Conservation (phyloP, 37 sponge, comb jelly and placozoan species). For the Geodia barretti region DNA sequence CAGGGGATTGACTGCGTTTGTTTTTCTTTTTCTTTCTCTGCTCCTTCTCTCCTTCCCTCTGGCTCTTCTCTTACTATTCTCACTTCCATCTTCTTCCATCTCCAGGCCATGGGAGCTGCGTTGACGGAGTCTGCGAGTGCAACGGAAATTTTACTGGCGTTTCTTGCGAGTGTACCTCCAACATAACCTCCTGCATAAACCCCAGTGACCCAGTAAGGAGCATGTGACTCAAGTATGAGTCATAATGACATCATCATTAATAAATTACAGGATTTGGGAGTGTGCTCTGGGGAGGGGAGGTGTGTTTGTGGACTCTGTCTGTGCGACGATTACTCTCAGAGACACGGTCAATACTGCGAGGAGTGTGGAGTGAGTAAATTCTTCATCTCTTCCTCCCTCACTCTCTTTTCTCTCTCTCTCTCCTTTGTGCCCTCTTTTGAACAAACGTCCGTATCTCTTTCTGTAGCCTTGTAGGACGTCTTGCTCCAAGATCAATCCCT, state of each 20-base stretch:
- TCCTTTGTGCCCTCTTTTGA: too few species aligned
- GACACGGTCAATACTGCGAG: constrained; percentile 50
- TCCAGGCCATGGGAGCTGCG: constrained; percentile 37
- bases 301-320: constrained; percentile 66
- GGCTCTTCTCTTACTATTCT: too few species aligned
- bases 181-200: constrained; percentile 29
- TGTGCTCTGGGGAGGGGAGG: constrained; percentile 49
- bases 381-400: not conserved
- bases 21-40: too few species aligned
- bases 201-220: constrained; percentile 10
- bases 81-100: too few species aligned
- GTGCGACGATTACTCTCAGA: constrained; percentile 27
- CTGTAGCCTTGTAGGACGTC: constrained; percentile 37
- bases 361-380: constrained; percentile 42
- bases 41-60: too few species aligned
- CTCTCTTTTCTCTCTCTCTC: not conserved
- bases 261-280: not conserved
- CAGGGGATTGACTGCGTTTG: too few species aligned
- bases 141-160: constrained; percentile 33
- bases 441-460: not conserved
- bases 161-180: constrained; percentile 41
- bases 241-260: not conserved
- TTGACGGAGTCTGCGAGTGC: constrained; percentile 27
- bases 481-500: constrained; percentile 25
- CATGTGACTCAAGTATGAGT: not conserved